phyloP scores from a whole-genome alignment of 2,113 vertebrate genomes.

The Vidua chalybeata region DNA sequence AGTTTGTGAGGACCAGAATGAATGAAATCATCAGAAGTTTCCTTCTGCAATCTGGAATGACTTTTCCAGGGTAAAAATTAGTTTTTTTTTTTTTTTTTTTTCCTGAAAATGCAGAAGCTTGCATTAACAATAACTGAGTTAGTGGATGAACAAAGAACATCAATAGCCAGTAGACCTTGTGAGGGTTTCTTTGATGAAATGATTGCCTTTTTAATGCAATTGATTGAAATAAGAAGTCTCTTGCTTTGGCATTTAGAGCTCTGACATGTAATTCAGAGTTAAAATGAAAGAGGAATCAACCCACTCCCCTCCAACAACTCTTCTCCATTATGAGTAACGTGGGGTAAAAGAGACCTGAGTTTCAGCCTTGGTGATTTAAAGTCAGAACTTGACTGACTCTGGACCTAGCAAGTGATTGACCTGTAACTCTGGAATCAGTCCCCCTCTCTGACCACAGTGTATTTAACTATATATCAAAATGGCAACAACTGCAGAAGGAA shows the following conservation, averaged over 20 bases:
- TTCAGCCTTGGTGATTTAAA: background rate
- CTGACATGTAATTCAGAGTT: background rate
- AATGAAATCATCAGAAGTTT: background rate
- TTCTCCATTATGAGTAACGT: background rate
- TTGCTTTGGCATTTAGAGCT: background rate
- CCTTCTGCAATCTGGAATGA: background rate
- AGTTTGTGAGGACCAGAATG: background rate
- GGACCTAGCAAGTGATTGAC: background rate
- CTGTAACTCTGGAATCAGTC: background rate
- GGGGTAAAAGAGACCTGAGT: background rate
- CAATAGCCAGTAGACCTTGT: background rate
- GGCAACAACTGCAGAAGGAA: background rate
- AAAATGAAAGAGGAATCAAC: slow-evolving; percentile 14
- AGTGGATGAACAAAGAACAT: background rate
- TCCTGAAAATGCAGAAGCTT: background rate
- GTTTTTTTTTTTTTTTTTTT: background rate
- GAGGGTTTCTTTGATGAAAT: background rate
- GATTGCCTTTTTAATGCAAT: background rate
- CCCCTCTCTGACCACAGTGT: background rate
- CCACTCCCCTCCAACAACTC: background rate
- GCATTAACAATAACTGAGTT: background rate
- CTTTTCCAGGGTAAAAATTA: background rate
- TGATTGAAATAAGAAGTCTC: background rate
- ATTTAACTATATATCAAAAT: background rate
- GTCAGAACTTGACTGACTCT: background rate